Evolutionary conservation across 2,797 vertebrate genomes (phyloP).

Genomic region (Anolis apletophallus): DNA sequence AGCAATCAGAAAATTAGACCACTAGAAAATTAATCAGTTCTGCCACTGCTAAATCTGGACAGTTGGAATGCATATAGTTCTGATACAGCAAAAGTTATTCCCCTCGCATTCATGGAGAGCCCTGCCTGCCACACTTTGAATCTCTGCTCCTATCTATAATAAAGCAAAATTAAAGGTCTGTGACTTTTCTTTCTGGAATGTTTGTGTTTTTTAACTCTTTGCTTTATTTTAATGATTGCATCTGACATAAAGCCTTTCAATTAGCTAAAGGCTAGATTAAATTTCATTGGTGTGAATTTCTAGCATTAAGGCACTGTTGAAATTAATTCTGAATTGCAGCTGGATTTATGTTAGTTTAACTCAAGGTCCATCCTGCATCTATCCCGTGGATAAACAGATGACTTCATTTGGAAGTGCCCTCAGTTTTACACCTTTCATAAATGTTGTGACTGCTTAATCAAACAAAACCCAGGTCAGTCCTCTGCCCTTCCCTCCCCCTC

Average conservation of each 20-base stretch:
- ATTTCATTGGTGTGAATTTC: slow-evolving; percentile 28
- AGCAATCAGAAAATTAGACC: no score
- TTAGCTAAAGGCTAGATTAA: slow-evolving; percentile 4
- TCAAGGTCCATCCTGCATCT: slow-evolving; percentile 22
- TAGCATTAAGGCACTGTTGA: slow-evolving; percentile 27
- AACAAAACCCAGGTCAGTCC: not conserved
- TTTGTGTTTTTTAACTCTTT: not conserved
- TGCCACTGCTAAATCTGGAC: no score
- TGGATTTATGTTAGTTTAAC: slow-evolving; percentile 36
- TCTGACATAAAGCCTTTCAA: slow-evolving; percentile 23
- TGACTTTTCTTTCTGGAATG: slow-evolving; percentile 13
- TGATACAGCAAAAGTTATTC: not conserved
- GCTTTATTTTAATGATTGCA: slow-evolving; percentile 33
- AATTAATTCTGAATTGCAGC: slow-evolving; percentile 41
- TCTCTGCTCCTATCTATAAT: not conserved
- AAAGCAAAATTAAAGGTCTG: slow-evolving; percentile 2
- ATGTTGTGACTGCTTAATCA: slow-evolving; percentile 24
- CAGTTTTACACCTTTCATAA: slow-evolving; percentile 29
- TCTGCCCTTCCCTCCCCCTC: not conserved
- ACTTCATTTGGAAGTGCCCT: slow-evolving; percentile 25
- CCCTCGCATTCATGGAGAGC: not conserved
- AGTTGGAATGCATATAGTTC: no score
- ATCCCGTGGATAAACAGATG: slow-evolving; percentile 27
- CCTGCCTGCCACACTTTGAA: not conserved
- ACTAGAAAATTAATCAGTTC: no score